Percentiles rank a stretch among this genome's conserved stretches.
Conservation (phyloP, 2,113 vertebrate genomes). For the Coptodon bakossiorum region DNA sequence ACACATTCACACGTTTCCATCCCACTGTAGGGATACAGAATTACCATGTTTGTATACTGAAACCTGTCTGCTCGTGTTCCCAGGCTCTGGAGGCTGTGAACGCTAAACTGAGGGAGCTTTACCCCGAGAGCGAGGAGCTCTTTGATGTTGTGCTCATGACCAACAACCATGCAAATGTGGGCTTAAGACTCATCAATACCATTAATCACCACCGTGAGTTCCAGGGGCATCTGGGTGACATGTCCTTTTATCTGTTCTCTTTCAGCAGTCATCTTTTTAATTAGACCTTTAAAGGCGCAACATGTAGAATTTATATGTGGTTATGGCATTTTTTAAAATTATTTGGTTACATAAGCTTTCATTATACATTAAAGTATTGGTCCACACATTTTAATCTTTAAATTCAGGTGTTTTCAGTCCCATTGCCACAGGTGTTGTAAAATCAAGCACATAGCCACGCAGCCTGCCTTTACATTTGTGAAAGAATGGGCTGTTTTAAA, state of each 20-base stretch:
- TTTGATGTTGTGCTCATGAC: conserved; percentile 96
- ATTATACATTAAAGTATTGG: not conserved
- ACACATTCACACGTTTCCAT: not conserved
- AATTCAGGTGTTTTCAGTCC: not conserved
- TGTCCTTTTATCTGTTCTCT: not conserved
- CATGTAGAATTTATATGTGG: not conserved
- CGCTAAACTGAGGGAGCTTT: conserved; percentile 78
- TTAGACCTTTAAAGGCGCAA: not conserved
- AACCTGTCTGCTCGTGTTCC: conserved; percentile 2
- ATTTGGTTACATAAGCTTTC: not conserved
- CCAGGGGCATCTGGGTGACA: not conserved
- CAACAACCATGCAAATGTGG: conserved; percentile 91
- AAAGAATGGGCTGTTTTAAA: accelerated
- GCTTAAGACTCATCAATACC: conserved; percentile 91
- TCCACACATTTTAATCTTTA: not conserved
- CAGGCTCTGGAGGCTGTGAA: conserved; percentile 87
- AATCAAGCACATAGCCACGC: not conserved
- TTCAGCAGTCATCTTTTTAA: not conserved
- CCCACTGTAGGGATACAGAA: not conserved
- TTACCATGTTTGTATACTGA: not conserved
- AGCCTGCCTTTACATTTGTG: not conserved
- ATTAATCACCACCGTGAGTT: conserved; percentile 91
- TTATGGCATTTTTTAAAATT: not conserved
- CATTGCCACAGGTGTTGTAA: not conserved
- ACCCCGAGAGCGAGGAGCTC: conserved; percentile 87